A percentile compares a stretch with the other conserved stretches of the same genome.
These are phyloP conservation scores for Saturnia japonica DNA, from an alignment of 2,888 invertebrate species.

Conservation along the genomic window DNA sequence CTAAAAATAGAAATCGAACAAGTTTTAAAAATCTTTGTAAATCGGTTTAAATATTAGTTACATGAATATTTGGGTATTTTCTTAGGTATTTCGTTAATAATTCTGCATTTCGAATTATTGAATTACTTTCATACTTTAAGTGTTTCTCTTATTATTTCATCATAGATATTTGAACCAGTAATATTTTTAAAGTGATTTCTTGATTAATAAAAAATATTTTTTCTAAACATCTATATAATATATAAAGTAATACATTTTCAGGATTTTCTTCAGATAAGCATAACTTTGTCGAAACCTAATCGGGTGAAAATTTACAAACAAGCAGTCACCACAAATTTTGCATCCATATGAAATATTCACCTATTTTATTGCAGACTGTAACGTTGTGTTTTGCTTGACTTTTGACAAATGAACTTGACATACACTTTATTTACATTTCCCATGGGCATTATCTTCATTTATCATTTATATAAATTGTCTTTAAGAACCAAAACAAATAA, in stretches of 20 bases:
- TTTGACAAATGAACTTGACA: no score
- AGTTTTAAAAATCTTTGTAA: background rate
- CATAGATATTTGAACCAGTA: background rate
- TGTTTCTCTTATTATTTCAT: background rate
- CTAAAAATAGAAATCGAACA: background rate
- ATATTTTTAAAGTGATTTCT: slow-evolving; percentile 12
- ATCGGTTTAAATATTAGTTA: no score
- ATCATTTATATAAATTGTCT: no score
- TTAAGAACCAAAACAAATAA: no score
- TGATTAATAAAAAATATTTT: background rate
- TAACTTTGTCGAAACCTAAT: background rate
- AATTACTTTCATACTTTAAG: background rate
- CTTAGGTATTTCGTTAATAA: no score
- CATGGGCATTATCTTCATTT: no score
- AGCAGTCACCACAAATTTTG: background rate
- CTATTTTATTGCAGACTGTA: background rate
- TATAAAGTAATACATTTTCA: background rate
- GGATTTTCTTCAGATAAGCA: background rate
- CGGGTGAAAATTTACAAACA: background rate
- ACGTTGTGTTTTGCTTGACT: no score
- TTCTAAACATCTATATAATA: background rate
- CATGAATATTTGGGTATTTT: no score
- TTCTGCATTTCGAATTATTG: no score
- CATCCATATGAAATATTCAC: background rate
- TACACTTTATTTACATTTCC: no score